These are phyloP conservation scores for Stenoptilia bipunctidactyla DNA, from an alignment of 2,888 invertebrate species.

Conservation along the genomic window DNA sequence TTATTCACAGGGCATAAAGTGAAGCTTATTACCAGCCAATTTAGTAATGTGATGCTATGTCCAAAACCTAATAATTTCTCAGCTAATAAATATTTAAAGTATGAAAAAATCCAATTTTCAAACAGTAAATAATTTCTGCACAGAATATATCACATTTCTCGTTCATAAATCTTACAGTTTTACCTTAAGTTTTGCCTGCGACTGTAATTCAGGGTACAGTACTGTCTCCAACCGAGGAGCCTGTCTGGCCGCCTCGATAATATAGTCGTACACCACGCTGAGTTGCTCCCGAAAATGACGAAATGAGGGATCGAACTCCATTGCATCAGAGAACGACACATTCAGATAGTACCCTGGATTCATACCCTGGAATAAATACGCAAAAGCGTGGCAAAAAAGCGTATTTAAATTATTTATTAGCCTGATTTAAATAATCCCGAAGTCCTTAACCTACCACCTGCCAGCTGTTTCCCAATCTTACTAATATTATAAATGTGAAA, in stretches of 20 bases:
- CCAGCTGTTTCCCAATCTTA: no score
- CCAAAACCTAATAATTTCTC: no score
- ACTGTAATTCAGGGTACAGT: conserved; percentile 75
- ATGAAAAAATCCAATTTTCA: no score
- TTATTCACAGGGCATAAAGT: no score
- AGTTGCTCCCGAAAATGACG: conserved; percentile 80
- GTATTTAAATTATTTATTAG: not conserved
- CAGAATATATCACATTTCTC: no score
- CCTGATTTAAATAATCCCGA: not conserved
- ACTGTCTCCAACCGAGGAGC: conserved; percentile 86
- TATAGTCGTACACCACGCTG: conserved; percentile 77
- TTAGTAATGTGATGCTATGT: no score
- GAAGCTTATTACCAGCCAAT: no score
- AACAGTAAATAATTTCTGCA: no score
- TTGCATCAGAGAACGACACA: conserved; percentile 67
- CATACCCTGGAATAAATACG: conserved; percentile 57
- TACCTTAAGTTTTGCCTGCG: not conserved
- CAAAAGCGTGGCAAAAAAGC: not conserved
- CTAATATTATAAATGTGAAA: no score
- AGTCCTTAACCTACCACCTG: not conserved
- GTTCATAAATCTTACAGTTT: no score
- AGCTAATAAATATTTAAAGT: no score
- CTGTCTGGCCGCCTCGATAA: conserved; percentile 78
- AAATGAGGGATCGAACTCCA: conserved; percentile 82
- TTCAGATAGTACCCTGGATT: conserved; percentile 79